Base-by-base conservation (phyloP, 1,140 invertebrate genomes). In the Anastrepha obliqua region DNA sequence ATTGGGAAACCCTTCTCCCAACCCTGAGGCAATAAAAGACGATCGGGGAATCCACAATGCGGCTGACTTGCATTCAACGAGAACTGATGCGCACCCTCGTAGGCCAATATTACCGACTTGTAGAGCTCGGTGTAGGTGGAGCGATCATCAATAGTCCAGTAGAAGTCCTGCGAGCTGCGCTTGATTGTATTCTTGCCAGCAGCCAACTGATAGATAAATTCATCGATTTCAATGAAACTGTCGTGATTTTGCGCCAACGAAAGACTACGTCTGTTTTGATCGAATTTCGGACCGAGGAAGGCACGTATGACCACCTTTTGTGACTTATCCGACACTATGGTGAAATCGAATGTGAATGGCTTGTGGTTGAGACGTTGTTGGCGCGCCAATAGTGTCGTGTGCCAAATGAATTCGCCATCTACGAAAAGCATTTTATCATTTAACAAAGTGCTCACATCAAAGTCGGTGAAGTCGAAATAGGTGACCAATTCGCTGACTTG, bases 401-500 rank as follows among this genome's bases (percentile, higher is more conserved):
- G 90, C 90, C 94, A 87, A 4, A 92, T 87, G 44, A 91, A 91
- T 42, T 91, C 88, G 47, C 90, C 91, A 3, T 92, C 90, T 20
- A 91, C 88, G 90, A 93, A 93, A 89, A 94, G 91, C 87, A 94
- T 93, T 65, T 92, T 93, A 51, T 90, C 89, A 88, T 90, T 90
- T 70, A 91, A 86, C 87, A 92, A 87, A 85, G 96, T 96, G 90
- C 94, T 95, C 55, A 96, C 95, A 88, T 96, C 95, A 20, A 96
- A 89, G 89, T 96, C 95, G 89, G 95, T 95, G 58, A 96, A 93
- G 78, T 97, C 96, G 93, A 97, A 96, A 91, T 95, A 97, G 42
- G 96, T 97, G 20, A 95, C 94, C 8, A 97, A 91, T 85, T 95
- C 94, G 91, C 96, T 95, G 3, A 96, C 94, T 2, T 92, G 90